A percentile compares a stretch with the other conserved stretches of the same genome.
These are phyloP conservation scores for Lethenteron camtschaticum DNA, from an alignment of 2,113 vertebrate species.

Conservation along the genomic window DNA sequence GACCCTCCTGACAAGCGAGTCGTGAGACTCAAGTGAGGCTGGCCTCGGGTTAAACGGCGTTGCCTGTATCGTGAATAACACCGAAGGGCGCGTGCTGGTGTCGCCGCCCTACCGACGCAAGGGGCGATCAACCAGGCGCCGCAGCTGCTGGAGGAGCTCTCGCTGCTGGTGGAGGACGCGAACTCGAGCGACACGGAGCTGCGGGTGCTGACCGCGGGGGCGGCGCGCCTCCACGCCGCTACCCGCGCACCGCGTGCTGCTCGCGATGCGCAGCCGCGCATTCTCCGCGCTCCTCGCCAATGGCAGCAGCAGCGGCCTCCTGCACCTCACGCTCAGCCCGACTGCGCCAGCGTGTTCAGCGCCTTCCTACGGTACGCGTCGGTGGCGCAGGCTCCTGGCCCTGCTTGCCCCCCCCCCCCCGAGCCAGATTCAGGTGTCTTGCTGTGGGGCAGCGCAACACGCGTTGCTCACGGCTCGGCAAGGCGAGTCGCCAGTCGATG, in stretches of 20 bases:
- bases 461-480: too few relatives aligned
- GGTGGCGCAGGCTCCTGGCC: too few relatives aligned
- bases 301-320: slow-evolving; percentile 21
- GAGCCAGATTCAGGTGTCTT: too few relatives aligned
- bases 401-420: too few relatives aligned
- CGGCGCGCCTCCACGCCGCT: slow-evolving; percentile 32
- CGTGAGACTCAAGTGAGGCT: too few relatives aligned
- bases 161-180: slow-evolving; percentile 41
- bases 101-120: too few relatives aligned
- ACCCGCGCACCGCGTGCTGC: slow-evolving; percentile 52
- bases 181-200: slow-evolving; percentile 52
- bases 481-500: too few relatives aligned
- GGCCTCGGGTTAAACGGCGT: too few relatives aligned
- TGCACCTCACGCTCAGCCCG: slow-evolving; percentile 32
- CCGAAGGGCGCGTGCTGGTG: too few relatives aligned
- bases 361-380: slow-evolving; percentile 52
- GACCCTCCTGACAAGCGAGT: too few relatives aligned
- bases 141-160: slow-evolving; percentile 43
- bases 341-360: slow-evolving; percentile 44
- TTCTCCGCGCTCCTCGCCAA: slow-evolving; percentile 39
- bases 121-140: slow-evolving; percentile 46
- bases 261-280: slow-evolving; percentile 51
- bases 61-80: too few relatives aligned
- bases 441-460: too few relatives aligned
- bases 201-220: slow-evolving; percentile 53